Evolutionary conservation across 2,888 invertebrate species (phyloP).

Genomic region (Aethes cnicana): DNA sequence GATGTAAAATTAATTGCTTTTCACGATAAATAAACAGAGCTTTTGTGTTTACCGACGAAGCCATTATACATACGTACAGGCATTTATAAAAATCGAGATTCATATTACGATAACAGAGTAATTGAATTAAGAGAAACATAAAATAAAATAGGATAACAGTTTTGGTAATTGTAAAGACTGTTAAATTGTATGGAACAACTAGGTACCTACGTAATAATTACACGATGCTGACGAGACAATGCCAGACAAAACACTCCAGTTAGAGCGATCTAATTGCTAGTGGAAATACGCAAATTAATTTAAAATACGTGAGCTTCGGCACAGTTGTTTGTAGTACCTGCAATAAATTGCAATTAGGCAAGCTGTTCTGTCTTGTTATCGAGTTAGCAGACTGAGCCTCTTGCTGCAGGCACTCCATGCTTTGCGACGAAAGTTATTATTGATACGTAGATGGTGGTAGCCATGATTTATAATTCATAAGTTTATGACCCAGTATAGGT

Average conservation of each 20-base stretch:
- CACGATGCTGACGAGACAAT: not conserved
- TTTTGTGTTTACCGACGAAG: slow-evolving; percentile 50
- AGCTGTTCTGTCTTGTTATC: slow-evolving; percentile 79
- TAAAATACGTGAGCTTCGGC: slow-evolving; percentile 78
- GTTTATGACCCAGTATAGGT: too few species aligned
- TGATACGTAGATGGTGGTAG: too few species aligned
- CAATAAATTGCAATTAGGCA: slow-evolving; percentile 82
- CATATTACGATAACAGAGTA: too few species aligned
- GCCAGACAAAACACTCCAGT: slow-evolving; percentile 26
- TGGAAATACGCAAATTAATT: slow-evolving; percentile 76
- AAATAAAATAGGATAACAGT: too few species aligned
- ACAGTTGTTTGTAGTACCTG: slow-evolving; percentile 80
- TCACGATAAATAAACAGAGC: slow-evolving; percentile 59
- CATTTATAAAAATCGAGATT: too few species aligned
- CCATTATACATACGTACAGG: too few species aligned
- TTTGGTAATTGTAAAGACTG: not conserved
- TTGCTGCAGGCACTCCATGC: slow-evolving; percentile 57
- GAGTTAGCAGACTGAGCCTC: slow-evolving; percentile 76
- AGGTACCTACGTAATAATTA: not conserved
- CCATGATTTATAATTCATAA: too few species aligned
- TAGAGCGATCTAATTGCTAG: slow-evolving; percentile 56
- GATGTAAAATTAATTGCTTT: slow-evolving; percentile 75
- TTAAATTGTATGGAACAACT: not conserved
- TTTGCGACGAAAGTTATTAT: slow-evolving; percentile 47
- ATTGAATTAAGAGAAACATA: too few species aligned